Base-by-base conservation (phyloP, 2,113 vertebrate genomes). In the Pseudolaguvia tuberculata region DNA sequence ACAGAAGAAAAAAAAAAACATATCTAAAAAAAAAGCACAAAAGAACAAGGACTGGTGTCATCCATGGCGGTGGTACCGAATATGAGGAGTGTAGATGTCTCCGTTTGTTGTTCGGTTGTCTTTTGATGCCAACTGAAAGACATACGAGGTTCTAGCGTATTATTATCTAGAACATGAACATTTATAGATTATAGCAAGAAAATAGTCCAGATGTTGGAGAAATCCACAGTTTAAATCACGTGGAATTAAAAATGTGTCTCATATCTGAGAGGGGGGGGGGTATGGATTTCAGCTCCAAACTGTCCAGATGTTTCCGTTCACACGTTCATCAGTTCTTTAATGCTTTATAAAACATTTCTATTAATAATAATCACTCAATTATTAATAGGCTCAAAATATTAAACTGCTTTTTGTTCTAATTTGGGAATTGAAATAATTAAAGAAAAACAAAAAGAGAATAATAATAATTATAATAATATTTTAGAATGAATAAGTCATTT, bases 1-100 rank as follows among this genome's bases (percentile, higher is more conserved):
- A 67, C 62, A 73, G 77, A 57, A 69, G 23, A 52, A 9, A 27
- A 67, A 80, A 39, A 29, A 66, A 25, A 39, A 55, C 31, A 3
- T n/a, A n/a, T n/a, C n/a, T n/a, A 1, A 8, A 27, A 23, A 58
- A 71, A n/a, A 70, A 52, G 18, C 31, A 63, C 63, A 35, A 21
- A 63, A 63, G 75, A 74, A 74, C 12, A 58, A 48, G 3, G 63
- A 66, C 23, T 48, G 2, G 42, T 18, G 63, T 18, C 42, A 6
- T 66, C 42, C 14, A 25, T 12, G 39, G 47, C 62, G 45, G 62
- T 47, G 17, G 62, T 47, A 65, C 12, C 14, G 62, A 45, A 23
- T 2, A 5, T 47, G 53, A 1, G 3, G 68, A 70, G 13, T 3
- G 10, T 2, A n/a, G 31, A 62, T n/a, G 58, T n/a, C 20, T 39